Base-by-base conservation (phyloP, 1,140 invertebrate genomes). In the Drosophila micromelanica region DNA sequence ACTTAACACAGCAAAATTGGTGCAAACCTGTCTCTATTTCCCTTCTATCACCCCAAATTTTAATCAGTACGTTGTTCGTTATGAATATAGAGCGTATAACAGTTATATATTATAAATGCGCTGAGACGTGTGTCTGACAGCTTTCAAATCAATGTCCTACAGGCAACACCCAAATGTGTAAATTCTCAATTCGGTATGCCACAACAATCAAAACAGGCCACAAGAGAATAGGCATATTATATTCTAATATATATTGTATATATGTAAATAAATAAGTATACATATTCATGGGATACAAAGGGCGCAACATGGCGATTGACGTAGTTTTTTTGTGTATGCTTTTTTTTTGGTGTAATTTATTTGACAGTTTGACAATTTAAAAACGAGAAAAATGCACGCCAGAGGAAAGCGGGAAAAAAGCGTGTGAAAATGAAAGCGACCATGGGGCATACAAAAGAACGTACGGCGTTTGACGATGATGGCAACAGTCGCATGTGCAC, bases 351-450 rank as follows among this genome's bases (percentile, higher is more conserved):
- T 86, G 74, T 86, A 86, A 86, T 86, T 86, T 86, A 86, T 86
- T 86, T 86, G 81, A 87, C 81, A 86, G 82, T 81, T 86, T 86
- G 81, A 86, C 81, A 86, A 86, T 87, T 86, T 81, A 61, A 54
- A 87, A 74, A 78, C 68, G 49, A 75, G 55, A 73, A 62, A 76
- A 71, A 43, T 55, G 35, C 15, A 20, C 46, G 35, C 23, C 42
- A 37, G 17, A 62, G 46, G 20, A 57, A 82, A 71, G 74, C 32
- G 30, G 23, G 40, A 61, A 55, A 64, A 85, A 85, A 78, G 62
- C 78, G 81, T 80, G 81, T 86, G 78, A 81, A 86, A 63, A 69
- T 43, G 65, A 59, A 78, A 77, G 65, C 64, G 74, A 70, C 81
- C 78, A 74, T 67, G 74, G 74, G 74, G 59, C 49, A 51, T 40